Conservation (phyloP, 2,113 vertebrate species). For the Mastomys coucha region DNA sequence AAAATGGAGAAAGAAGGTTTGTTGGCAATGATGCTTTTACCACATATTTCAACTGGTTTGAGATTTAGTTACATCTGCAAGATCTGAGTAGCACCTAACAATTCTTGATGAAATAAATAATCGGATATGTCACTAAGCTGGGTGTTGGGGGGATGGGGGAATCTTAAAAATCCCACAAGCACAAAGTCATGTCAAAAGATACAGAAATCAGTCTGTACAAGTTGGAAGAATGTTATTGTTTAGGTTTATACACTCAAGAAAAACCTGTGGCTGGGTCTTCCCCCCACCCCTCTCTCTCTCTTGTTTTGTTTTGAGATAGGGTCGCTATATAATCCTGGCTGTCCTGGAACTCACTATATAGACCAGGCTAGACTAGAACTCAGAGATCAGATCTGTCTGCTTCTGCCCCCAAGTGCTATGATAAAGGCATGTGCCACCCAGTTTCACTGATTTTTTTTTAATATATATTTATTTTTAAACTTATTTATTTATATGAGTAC, state of each 20-base stretch:
- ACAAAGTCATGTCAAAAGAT: background rate
- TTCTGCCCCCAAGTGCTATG: too few relatives aligned
- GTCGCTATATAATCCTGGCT: background rate
- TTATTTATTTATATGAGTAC: too few relatives aligned
- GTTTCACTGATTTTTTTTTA: background rate
- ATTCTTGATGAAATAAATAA: background rate
- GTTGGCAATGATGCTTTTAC: background rate
- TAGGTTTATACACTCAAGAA: background rate
- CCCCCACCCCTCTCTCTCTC: accelerated
- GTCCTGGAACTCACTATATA: background rate
- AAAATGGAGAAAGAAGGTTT: background rate
- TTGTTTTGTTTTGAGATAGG: background rate
- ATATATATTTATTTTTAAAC: too few relatives aligned
- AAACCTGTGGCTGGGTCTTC: background rate
- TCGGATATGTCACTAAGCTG: background rate
- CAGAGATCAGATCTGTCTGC: background rate
- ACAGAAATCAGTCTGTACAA: background rate
- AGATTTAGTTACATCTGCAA: background rate
- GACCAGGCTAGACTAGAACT: background rate
- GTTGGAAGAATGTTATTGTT: background rate
- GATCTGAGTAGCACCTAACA: background rate
- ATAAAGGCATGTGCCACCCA: background rate
- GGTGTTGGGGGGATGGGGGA: background rate
- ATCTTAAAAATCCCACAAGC: background rate
- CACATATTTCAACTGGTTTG: background rate